Percentiles rank a stretch among this genome's conserved stretches.
These are phyloP conservation scores for Cataglyphis altisquamis DNA, from an alignment of 2,888 invertebrate genomes.

Conservation along the genomic window DNA sequence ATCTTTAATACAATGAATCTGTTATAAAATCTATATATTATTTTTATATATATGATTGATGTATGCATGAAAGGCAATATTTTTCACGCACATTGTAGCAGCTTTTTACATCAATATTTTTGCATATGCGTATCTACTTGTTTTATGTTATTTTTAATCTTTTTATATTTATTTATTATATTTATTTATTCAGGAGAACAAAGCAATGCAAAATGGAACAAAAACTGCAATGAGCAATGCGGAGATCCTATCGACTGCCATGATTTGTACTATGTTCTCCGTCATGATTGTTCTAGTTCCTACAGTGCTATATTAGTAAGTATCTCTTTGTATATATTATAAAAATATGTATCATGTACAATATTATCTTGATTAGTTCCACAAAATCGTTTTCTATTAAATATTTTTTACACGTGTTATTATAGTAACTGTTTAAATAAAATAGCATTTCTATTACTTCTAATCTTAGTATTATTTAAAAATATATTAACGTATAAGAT, in stretches of 20 bases:
- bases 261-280: slow-evolving; percentile 22
- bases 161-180: neutral
- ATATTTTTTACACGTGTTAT: neutral
- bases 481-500: neutral
- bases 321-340: slow-evolving; percentile 31
- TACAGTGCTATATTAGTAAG: slow-evolving; percentile 72
- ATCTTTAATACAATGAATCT: no score
- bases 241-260: neutral
- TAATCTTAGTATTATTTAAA: neutral
- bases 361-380: neutral
- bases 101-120: neutral
- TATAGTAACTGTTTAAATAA: neutral
- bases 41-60: neutral
- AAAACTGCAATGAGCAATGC: neutral
- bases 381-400: neutral
- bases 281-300: slow-evolving; percentile 68
- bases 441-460: neutral
- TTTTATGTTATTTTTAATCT: neutral
- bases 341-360: neutral
- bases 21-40: neutral
- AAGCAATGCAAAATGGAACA: neutral
- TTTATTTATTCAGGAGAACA: slow-evolving; percentile 11
- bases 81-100: neutral
- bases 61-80: neutral
- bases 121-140: neutral